Evolutionary conservation across 1,140 invertebrate species (phyloP).

Genomic region (Diorhabda carinulata): DNA sequence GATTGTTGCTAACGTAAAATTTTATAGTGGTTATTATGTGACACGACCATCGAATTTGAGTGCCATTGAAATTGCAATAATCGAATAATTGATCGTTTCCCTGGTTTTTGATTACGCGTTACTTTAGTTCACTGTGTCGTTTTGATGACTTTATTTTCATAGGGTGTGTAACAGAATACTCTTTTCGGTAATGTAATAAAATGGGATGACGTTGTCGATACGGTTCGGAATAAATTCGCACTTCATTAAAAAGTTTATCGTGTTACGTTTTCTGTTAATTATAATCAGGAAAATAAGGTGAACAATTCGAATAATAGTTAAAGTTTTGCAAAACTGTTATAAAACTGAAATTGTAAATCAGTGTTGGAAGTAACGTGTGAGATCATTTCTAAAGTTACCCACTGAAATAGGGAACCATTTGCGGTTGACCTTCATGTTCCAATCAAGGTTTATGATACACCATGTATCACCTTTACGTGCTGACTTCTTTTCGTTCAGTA

Average conservation of each 20-base stretch:
- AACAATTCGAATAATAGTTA: too few species aligned
- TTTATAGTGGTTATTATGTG: constrained; percentile 39
- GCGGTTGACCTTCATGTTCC: too few species aligned
- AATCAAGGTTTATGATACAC: too few species aligned
- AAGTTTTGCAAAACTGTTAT: too few species aligned
- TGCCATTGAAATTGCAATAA: constrained; percentile 38
- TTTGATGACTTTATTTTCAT: constrained; percentile 18
- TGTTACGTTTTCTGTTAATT: background rate
- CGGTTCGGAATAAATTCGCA: background rate
- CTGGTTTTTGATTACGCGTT: constrained; percentile 32
- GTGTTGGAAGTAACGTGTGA: too few species aligned
- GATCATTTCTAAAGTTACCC: too few species aligned
- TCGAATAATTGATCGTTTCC: constrained; percentile 38
- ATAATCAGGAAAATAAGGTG: background rate
- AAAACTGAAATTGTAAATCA: too few species aligned
- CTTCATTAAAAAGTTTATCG: background rate
- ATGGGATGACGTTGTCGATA: background rate
- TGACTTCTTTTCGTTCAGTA: too few species aligned
- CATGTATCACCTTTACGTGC: too few species aligned
- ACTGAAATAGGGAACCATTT: too few species aligned
- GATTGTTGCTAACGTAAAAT: constrained; percentile 36
- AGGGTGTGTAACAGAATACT: background rate
- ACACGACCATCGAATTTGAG: constrained; percentile 35
- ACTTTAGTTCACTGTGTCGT: constrained; percentile 19
- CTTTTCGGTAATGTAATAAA: background rate